These are phyloP conservation scores for Zaprionus tsacasi DNA, from an alignment of 1,140 invertebrate genomes.

Conservation along the genomic window DNA sequence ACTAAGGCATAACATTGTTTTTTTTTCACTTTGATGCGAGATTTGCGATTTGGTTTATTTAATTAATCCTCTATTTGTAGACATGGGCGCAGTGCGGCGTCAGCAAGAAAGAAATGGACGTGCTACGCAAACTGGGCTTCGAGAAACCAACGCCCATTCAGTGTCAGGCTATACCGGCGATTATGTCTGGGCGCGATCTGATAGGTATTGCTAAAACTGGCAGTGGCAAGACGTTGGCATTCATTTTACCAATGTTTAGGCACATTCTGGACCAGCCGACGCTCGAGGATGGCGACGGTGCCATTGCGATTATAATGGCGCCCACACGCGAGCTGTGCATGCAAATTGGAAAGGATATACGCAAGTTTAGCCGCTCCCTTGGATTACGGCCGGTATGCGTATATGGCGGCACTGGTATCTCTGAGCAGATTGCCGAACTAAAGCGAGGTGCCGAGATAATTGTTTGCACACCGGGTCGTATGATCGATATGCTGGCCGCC, in stretches of 20 bases:
- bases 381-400: constrained; percentile 96
- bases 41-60: background rate
- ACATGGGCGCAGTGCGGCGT: constrained; percentile 99
- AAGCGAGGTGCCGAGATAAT: constrained; percentile 99
- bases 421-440: constrained; percentile 95
- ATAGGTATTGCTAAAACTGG: constrained; percentile 99
- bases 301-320: constrained; percentile 98
- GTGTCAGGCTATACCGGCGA: constrained; percentile 98
- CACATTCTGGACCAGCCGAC: constrained; percentile 98
- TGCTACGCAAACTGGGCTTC: constrained; percentile 96
- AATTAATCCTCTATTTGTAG: constrained; percentile 31
- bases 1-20: background rate
- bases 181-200: constrained; percentile 98
- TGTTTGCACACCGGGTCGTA: constrained; percentile 99
- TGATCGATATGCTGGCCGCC: constrained; percentile 99
- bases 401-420: constrained; percentile 96
- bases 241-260: constrained; percentile 98
- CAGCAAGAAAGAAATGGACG: constrained; percentile 97
- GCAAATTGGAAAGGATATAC: constrained; percentile 99
- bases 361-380: constrained; percentile 96
- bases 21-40: background rate
- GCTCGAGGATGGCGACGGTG: constrained; percentile 97
- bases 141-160: constrained; percentile 99
- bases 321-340: constrained; percentile 99
- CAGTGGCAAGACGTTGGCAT: constrained; percentile 99